Percentiles rank a stretch among this genome's conserved stretches.
phyloP scores from a whole-genome alignment of 2,113 vertebrate species.

The Stercorarius parasiticus region DNA sequence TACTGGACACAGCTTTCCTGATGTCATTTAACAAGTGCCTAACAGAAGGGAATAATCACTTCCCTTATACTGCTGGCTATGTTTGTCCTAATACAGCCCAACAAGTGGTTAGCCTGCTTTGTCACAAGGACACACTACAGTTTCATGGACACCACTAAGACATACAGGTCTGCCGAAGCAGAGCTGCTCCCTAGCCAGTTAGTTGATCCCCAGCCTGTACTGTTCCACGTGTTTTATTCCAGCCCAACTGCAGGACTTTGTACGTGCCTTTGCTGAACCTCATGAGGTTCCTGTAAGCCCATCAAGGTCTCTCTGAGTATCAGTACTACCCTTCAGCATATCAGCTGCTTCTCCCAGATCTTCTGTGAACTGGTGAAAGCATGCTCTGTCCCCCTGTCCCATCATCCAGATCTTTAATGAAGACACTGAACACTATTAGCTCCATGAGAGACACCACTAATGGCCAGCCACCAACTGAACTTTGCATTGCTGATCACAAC shows the following conservation, averaged over 20 bases:
- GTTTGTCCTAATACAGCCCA: neutral
- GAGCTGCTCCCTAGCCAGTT: neutral
- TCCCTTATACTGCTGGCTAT: neutral
- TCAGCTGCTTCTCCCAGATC: neutral
- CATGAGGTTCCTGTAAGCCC: neutral
- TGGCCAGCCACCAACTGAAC: neutral
- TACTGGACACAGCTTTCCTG: neutral
- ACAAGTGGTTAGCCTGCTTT: too few relatives aligned
- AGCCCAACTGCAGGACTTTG: neutral
- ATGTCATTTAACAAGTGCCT: neutral
- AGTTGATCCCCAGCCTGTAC: neutral
- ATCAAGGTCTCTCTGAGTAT: neutral
- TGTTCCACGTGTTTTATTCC: neutral
- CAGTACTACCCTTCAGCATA: neutral
- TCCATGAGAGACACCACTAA: neutral
- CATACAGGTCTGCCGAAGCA: neutral
- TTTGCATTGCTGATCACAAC: neutral
- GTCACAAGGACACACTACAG: neutral
- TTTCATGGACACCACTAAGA: neutral
- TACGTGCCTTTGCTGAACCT: neutral
- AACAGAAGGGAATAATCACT: neutral
- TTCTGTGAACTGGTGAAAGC: neutral
- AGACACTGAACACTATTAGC: neutral
- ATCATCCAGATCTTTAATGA: neutral
- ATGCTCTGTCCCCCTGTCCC: neutral